Evolutionary conservation across 2,797 vertebrate species (phyloP).

Genomic region (Tragopan temminckii): DNA sequence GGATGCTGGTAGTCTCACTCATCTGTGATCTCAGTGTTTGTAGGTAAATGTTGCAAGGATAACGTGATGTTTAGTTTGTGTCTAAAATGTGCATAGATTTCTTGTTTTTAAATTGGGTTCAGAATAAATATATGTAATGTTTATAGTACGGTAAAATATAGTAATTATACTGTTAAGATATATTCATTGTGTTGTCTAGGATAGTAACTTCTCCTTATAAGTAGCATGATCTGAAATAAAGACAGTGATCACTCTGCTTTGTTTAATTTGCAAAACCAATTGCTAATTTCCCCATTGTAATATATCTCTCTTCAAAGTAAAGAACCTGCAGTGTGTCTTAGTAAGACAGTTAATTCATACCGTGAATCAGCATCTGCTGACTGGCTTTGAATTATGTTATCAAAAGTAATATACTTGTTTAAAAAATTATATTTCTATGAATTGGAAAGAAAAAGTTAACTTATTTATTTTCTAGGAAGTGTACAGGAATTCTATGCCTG

Average conservation of each 20-base stretch:
- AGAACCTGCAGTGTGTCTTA: not conserved
- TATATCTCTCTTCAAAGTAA: not conserved
- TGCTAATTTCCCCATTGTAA: not conserved
- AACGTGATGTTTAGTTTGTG: not conserved
- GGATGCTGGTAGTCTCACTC: not conserved
- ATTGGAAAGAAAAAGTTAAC: not conserved
- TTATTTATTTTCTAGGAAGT: constrained; percentile 85
- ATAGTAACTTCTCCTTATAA: not conserved
- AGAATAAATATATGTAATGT: not conserved
- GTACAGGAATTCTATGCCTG: constrained; percentile 98
- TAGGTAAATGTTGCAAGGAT: not conserved
- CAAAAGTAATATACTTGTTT: not conserved
- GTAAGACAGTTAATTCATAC: not conserved
- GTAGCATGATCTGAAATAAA: not conserved
- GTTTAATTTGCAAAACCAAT: not conserved
- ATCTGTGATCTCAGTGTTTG: not conserved
- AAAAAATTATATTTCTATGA: not conserved
- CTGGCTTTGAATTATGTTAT: not conserved
- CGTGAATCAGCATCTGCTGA: not conserved
- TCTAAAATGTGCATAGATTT: not conserved
- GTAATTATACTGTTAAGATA: not conserved
- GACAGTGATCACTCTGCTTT: not conserved
- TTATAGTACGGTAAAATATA: not conserved
- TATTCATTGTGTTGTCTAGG: not conserved
- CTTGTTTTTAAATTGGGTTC: not conserved